Percentiles rank a stretch among this genome's conserved stretches.
phyloP scores from a whole-genome alignment of 2,888 invertebrate species.

The Celastrina argiolus region DNA sequence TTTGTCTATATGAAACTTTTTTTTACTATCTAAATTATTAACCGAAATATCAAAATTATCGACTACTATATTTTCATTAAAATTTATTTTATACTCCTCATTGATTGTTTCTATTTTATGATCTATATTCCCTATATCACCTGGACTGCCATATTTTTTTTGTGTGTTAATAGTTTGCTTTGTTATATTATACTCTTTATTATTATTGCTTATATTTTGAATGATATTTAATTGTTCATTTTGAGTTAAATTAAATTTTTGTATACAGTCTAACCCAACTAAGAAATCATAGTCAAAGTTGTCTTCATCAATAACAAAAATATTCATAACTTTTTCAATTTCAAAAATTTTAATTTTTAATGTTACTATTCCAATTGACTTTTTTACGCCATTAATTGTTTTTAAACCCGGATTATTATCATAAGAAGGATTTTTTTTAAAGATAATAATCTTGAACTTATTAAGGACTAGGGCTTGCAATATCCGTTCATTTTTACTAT shows the following conservation, averaged over 20 bases:
- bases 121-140: neutral
- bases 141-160: too few relatives aligned
- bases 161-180: too few relatives aligned
- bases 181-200: too few relatives aligned
- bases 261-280: conserved; percentile 30
- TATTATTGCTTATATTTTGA: too few relatives aligned
- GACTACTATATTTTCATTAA: conserved; percentile 22
- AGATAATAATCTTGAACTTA: too few relatives aligned
- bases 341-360: conserved; percentile 29
- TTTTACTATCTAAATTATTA: conserved; percentile 16
- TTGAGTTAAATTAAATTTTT: conserved; percentile 29
- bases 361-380: conserved; percentile 27
- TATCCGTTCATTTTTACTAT: too few relatives aligned
- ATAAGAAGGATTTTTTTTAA: too few relatives aligned
- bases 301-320: conserved; percentile 29
- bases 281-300: conserved; percentile 30
- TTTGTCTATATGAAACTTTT: conserved; percentile 14
- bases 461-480: too few relatives aligned
- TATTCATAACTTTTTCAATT: conserved; percentile 26
- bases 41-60: conserved; percentile 9
- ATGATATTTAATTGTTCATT: conserved; percentile 20
- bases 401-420: too few relatives aligned
- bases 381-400: conserved; percentile 32
- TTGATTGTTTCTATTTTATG: too few relatives aligned
- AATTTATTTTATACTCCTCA: conserved; percentile 22